Base-by-base conservation (phyloP, 1,140 invertebrate genomes). In the Caenorhabditis remanei region DNA sequence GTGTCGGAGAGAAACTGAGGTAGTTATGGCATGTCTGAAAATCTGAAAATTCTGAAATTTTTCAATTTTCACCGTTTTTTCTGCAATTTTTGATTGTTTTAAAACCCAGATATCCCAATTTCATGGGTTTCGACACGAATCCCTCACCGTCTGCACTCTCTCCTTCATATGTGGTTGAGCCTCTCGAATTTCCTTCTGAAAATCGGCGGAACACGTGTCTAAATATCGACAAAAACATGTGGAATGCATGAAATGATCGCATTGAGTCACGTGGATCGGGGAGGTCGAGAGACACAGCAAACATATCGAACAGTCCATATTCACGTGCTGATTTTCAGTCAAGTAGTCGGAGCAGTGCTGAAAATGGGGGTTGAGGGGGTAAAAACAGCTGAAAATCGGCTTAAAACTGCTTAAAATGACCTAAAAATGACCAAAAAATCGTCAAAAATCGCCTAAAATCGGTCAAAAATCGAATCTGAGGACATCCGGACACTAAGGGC, bases 271-370 rank as follows among this genome's bases (percentile, higher is more conserved):
- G n/a, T 46, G 43, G n/a, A 79, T 79, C 24, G 71, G 46, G 13
- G 71, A 79, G 5, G 19, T 21, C 8, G 46, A 21, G 13, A 79
- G 71, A n/a, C 46, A 79, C 6, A 79, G 43, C 19, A 79, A 46
- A 16, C 71, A 79, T 50, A 79, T 79, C n/a, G 71, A 79, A 16
- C 71, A 79, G 46, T 79, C 71, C 71, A 79, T 79, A n/a, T 79
- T 79, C 4, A 19, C 11, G 43, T 50, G 71, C 46, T 79, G 71
- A n/a, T 79, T 79, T 50, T 50, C 71, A 9, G 71, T 50, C n/a
- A 79, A 16, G n/a, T 43, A 79, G 46, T 79, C 71, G n/a, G 46
- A 79, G 71, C 71, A 79, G n/a, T 79, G 46, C 71, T 79, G 71
- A 8, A 79, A 79, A 79, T 46, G 8, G 4, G 61, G 5, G 0